Evolutionary conservation across 2,113 vertebrate species (phyloP).

Genomic region (Corythoichthys haematopterus): DNA sequence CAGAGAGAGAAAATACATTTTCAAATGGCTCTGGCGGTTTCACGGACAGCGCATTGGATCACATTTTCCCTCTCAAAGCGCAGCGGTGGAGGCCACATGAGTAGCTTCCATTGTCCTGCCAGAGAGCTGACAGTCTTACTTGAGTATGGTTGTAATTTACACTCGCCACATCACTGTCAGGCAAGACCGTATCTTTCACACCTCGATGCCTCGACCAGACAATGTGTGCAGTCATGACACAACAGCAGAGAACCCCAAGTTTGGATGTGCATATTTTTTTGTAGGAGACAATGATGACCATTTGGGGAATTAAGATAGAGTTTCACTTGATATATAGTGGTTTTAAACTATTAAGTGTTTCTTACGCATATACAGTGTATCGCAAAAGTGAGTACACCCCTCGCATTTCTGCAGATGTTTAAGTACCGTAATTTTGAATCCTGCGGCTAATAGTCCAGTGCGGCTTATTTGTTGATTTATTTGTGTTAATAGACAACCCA

Average conservation of each 20-base stretch:
- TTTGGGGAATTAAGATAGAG: background rate
- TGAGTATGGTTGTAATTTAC: constrained; percentile 54
- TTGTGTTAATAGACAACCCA: no score
- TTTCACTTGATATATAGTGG: background rate
- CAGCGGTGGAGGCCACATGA: constrained; percentile 58
- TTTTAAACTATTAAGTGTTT: no score
- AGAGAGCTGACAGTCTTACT: constrained; percentile 51
- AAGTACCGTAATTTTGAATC: no score
- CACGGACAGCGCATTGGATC: constrained; percentile 53
- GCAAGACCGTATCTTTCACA: constrained; percentile 55
- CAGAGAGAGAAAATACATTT: constrained; percentile 52
- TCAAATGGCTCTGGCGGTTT: constrained; percentile 44
- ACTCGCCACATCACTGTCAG: constrained; percentile 51
- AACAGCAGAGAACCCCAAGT: background rate
- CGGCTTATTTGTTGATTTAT: no score
- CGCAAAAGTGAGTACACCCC: no score
- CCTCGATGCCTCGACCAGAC: constrained; percentile 35
- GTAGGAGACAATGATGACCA: background rate
- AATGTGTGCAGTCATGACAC: constrained; percentile 1
- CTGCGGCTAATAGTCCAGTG: no score
- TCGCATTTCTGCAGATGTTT: no score
- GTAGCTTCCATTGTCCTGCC: constrained; percentile 59
- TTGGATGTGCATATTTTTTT: background rate
- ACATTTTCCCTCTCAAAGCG: constrained; percentile 64
- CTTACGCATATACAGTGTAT: no score